Evolutionary conservation across 2,797 vertebrate genomes (phyloP).

Genomic region (Falco columbarius): DNA sequence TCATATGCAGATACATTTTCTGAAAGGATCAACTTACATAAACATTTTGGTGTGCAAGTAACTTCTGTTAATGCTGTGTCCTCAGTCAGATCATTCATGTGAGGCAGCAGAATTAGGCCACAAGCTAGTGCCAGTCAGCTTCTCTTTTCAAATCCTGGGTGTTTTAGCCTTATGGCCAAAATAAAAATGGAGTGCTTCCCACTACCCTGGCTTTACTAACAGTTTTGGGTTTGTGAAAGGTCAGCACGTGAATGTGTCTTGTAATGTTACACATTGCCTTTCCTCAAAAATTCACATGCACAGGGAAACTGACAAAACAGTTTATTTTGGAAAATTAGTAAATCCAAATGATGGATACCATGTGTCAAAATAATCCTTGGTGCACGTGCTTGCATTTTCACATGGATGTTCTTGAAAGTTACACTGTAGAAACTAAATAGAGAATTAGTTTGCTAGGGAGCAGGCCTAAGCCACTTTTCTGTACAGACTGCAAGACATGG

Average conservation of each 20-base stretch:
- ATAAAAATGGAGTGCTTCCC: neutral
- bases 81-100: neutral
- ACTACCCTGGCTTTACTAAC: neutral
- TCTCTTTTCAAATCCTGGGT: neutral
- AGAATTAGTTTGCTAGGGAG: slow-evolving; percentile 1
- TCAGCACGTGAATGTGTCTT: slow-evolving; percentile 3
- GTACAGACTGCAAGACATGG: neutral
- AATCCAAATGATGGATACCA: slow-evolving; percentile 67
- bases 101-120: neutral
- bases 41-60: neutral
- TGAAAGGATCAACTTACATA: neutral
- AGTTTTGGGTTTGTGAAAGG: neutral
- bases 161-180: neutral
- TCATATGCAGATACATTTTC: neutral
- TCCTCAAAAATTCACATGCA: slow-evolving; percentile 27
- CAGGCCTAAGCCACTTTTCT: neutral
- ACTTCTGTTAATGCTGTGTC: fast-evolving
- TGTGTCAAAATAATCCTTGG: slow-evolving; percentile 65
- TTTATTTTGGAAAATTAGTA: slow-evolving; percentile 67
- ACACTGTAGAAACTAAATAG: neutral
- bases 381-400: slow-evolving; percentile 52
- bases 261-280: slow-evolving; percentile 25
- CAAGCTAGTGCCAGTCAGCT: neutral
- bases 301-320: slow-evolving; percentile 54
- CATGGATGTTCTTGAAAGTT: slow-evolving; percentile 4